phyloP scores from a whole-genome alignment of 2,113 vertebrate species.

The Alexandromys fortis region DNA sequence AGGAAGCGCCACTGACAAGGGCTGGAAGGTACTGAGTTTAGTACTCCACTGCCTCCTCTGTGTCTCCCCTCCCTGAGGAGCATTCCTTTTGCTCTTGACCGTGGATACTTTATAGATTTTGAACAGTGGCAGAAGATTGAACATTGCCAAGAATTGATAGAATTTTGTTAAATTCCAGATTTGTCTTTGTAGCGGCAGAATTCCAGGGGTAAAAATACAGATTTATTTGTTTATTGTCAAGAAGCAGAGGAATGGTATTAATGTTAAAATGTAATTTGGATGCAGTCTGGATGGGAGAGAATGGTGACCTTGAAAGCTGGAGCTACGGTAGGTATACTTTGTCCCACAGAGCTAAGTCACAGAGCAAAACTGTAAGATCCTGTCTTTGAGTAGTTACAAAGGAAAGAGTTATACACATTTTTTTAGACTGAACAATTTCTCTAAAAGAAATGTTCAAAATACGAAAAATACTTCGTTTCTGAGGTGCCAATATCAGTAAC shows the following conservation, averaged over 20 bases:
- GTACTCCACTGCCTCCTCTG: not conserved
- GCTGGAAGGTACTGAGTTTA: not conserved
- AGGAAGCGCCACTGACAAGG: not conserved
- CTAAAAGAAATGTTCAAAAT: conserved; percentile 16
- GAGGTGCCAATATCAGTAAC: not conserved
- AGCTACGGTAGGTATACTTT: not conserved
- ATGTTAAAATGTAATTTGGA: conserved; percentile 5
- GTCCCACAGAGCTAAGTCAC: not conserved
- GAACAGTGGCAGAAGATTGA: conserved; percentile 30
- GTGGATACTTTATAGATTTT: not conserved
- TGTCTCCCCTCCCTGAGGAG: not conserved
- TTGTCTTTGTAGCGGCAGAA: conserved; percentile 22
- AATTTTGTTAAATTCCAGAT: conserved; percentile 35
- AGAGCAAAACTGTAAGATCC: not conserved
- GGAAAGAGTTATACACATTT: conserved; percentile 11
- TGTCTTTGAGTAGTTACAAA: not conserved
- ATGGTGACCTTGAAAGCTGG: conserved; percentile 12
- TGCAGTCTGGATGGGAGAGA: conserved; percentile 6
- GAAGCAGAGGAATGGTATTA: conserved; percentile 33
- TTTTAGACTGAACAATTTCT: conserved; percentile 28
- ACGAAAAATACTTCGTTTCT: not conserved
- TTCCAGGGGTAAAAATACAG: not conserved
- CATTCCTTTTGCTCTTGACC: conserved; percentile 35
- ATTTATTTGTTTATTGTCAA: conserved; percentile 30
- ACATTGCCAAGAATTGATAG: conserved; percentile 24